Conservation (phyloP, 2,888 invertebrate genomes). For the Helobdella robusta region DNA sequence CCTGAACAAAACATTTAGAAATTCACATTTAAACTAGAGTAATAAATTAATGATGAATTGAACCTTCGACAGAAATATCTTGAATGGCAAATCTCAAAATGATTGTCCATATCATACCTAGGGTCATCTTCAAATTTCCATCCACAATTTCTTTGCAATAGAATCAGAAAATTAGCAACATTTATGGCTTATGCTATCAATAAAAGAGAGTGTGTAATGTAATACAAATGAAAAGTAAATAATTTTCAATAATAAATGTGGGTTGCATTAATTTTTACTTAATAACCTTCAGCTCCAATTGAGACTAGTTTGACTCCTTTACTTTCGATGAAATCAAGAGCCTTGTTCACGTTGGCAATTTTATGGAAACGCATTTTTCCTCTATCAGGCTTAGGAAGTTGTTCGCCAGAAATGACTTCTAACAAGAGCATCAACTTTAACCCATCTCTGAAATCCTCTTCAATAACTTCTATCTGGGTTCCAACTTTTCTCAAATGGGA, state of each 20-base stretch:
- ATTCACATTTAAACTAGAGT: no score
- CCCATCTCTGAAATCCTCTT: slow-evolving; percentile 98
- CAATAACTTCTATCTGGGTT: slow-evolving; percentile 95
- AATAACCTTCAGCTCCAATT: slow-evolving; percentile 92
- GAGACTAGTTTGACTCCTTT: slow-evolving; percentile 98
- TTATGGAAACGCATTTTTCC: slow-evolving; percentile 98
- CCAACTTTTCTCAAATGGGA: slow-evolving; percentile 98
- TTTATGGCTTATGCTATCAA: background rate
- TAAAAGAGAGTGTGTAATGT: background rate
- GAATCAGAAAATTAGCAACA: background rate
- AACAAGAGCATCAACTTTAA: slow-evolving; percentile 95
- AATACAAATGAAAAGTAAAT: slow-evolving; percentile 5
- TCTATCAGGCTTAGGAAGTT: slow-evolving; percentile 94
- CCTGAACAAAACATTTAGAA: no score
- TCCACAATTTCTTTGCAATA: slow-evolving; percentile 84
- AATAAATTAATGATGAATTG: slow-evolving; percentile 1
- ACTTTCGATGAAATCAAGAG: slow-evolving; percentile 93
- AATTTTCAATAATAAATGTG: background rate
- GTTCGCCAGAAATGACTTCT: slow-evolving; percentile 90
- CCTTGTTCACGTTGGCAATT: slow-evolving; percentile 99
- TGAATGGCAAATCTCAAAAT: slow-evolving; percentile 99
- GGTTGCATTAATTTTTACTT: background rate
- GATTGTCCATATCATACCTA: slow-evolving; percentile 99
- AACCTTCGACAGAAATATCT: slow-evolving; percentile 91
- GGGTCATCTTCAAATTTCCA: slow-evolving; percentile 98